Evolutionary conservation across 64 coral and sea anemone genomes (phyloP), one percentile per base, ranked within the genome.

Genomic region (Platygyra sinensis): DNA sequence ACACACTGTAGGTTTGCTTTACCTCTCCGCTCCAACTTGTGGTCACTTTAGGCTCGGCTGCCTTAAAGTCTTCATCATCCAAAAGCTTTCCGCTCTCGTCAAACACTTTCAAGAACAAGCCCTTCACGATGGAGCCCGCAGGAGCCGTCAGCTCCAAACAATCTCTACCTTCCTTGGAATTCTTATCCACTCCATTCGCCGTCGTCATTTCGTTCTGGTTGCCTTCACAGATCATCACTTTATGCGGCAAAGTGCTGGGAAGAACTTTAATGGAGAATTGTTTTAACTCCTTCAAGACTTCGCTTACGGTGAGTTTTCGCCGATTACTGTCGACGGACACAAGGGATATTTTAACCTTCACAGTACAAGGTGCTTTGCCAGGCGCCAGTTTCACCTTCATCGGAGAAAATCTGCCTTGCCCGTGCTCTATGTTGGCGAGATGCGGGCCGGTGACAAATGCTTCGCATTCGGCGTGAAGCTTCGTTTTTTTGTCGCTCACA

Each of bases 21-120:
- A 96, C 94, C 94, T 96, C 94, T 72, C 86, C 94, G 88, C 87
- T 96, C 94, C 94, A 96, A n/a, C 90, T 96, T 49, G 94, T 93
- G 22, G 74, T 86, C 16, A 96, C 61, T 75, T 25, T 89, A 16
- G 91, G 94, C 15, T 90, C 74, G 20, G 80, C 57, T 42, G 69
- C 42, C 61, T 75, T 73, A 16, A 96, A 50, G 22, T 93, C 90
- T 2, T 78, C 89, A 60, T 32, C 51, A 38, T 28, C 72, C 46
- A 96, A 73, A 60, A 76, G 51, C 64, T 42, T 79, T n/a, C 87
- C 94, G 71, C 94, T 96, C 74, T 96, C 94, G 54, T 96, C 94
- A 67, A 93, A 96, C 62, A 90, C 91, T 31, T 93, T 86, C 12
- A 96, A 76, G 33, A 62, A 77, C 79, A 96, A 75, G 60, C 74